Base-by-base conservation (phyloP, 2,888 invertebrate species). In the Hedya salicella region DNA sequence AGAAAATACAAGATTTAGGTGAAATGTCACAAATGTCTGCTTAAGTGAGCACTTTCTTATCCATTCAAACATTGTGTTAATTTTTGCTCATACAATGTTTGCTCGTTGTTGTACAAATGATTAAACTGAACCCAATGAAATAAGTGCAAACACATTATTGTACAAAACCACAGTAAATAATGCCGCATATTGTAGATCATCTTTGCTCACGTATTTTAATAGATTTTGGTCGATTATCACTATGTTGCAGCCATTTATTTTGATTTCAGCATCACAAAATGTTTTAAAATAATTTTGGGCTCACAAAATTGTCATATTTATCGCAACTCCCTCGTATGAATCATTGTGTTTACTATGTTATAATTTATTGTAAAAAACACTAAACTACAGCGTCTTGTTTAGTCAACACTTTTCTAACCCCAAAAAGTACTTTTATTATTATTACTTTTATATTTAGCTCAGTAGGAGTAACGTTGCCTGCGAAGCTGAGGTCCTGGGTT, bases 191-290 rank as follows among this genome's bases (percentile, higher is more conserved):
- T 53, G 39, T 52, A 36, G 36, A 65, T 16, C 54, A 40, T 25
- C 46, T 11, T 48, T 30, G 52, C 40, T 60, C 65, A 65, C 65
- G 36, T 64, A 54, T 40, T 53, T 39, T 25, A n/a, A 48, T 46
- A 59, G 40, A 53, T 32, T 54, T 9, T n/a, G n/a, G 6, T 6
- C 25, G 6, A 25, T 75, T 65, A 48, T 69, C 72, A 80, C 77
- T 82, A 74, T 75, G 73, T 83, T 82, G 79, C 81, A 70, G 74
- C 70, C 66, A 68, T 69, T 69, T 69, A 59, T 68, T 69, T 68
- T 69, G 42, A 44, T 68, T 62, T 64, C 14, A 61, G 70, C 48
- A 69, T 70, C 71, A 70, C 61, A 32, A 63, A 71, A 70, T 68
- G 71, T 72, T 70, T 59, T 68, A 39, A 69, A 74, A 67, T 72